These are phyloP conservation scores for Orcinus orca DNA, from an alignment of 2,113 vertebrate genomes.

Conservation along the genomic window DNA sequence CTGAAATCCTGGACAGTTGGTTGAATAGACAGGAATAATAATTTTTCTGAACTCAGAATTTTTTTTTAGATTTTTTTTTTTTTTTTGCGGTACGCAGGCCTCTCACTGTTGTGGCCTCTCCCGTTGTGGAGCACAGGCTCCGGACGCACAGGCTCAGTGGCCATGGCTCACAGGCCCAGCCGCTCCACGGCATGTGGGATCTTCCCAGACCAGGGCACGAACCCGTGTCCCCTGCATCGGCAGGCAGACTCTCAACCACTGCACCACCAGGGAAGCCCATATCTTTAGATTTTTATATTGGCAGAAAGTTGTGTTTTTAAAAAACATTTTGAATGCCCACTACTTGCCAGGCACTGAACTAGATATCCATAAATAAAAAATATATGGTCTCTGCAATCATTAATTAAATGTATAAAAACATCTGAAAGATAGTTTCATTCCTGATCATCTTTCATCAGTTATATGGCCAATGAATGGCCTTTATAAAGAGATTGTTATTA, in stretches of 20 bases:
- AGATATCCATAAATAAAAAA: neutral
- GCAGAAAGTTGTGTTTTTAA: neutral
- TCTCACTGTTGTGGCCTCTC: too few relatives aligned
- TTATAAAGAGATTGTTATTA: neutral
- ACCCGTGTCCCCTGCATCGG: too few relatives aligned
- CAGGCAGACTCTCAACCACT: too few relatives aligned
- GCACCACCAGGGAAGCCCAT: neutral
- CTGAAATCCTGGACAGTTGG: neutral
- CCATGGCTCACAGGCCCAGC: too few relatives aligned
- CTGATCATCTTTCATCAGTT: neutral
- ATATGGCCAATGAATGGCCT: neutral
- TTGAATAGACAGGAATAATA: neutral
- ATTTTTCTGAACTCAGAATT: slow-evolving; percentile 34
- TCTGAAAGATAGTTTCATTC: slow-evolving; percentile 11
- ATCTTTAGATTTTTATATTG: neutral
- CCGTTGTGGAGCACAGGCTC: too few relatives aligned
- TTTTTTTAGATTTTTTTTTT: neutral
- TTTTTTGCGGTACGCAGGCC: too few relatives aligned
- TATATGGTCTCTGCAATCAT: neutral
- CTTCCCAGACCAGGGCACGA: too few relatives aligned
- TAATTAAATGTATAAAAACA: neutral
- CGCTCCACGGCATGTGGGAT: too few relatives aligned
- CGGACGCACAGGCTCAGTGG: too few relatives aligned
- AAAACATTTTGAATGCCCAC: neutral
- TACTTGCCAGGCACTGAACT: neutral